phyloP scores from a whole-genome alignment of 2,797 vertebrate genomes.

The Pseudochromis fuscus region DNA sequence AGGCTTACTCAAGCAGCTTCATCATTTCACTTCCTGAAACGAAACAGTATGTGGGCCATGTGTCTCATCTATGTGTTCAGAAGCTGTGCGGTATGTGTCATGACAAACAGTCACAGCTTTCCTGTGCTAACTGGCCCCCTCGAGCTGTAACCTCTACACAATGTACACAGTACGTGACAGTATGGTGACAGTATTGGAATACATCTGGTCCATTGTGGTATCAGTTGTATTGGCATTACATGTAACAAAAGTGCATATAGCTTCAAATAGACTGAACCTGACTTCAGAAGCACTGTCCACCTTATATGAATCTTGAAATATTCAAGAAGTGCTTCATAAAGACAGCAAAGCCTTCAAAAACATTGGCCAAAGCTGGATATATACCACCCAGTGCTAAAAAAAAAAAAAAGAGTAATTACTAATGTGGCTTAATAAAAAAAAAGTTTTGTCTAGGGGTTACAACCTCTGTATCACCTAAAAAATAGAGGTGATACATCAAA shows the following conservation, averaged over 20 bases:
- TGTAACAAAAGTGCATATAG: background rate
- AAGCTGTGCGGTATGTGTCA: conserved; percentile 11
- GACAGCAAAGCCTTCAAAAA: background rate
- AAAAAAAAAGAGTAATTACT: background rate
- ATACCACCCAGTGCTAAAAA: background rate
- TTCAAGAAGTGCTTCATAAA: background rate
- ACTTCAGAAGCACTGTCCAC: background rate
- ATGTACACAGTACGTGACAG: conserved; percentile 1
- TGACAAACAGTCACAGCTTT: conserved; percentile 25
- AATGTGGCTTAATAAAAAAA: too few species aligned
- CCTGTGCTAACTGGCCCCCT: conserved; percentile 20
- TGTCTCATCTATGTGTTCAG: conserved; percentile 8
- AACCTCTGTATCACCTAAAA: background rate
- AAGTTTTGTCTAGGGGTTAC: too few species aligned
- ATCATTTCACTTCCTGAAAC: conserved; percentile 10
- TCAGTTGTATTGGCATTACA: conserved; percentile 15
- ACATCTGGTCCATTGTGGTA: conserved; percentile 28
- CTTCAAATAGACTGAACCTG: background rate
- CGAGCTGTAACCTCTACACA: conserved; percentile 40
- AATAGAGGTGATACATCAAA: background rate
- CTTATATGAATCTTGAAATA: background rate
- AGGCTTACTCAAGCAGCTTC: background rate
- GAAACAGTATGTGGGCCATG: background rate
- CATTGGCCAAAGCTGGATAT: background rate
- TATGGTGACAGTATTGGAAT: conserved; percentile 21